These are phyloP conservation scores for Loripinus fragilis DNA, from an alignment of 2,888 invertebrate genomes.

Conservation along the genomic window DNA sequence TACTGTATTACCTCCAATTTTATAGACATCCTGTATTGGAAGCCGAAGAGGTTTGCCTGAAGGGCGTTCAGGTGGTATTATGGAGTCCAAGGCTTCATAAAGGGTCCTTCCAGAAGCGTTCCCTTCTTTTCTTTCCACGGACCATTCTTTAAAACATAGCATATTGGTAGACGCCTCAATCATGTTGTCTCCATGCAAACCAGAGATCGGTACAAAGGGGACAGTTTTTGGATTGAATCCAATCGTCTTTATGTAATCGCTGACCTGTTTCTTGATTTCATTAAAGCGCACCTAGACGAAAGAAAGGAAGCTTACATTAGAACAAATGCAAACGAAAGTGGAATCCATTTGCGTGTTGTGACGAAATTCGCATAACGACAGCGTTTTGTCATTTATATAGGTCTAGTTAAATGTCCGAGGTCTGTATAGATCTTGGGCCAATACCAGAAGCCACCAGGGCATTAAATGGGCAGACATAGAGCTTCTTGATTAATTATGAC, in stretches of 20 bases:
- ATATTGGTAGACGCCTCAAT: conserved; percentile 95
- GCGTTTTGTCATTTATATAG: too few relatives aligned
- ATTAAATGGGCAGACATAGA: too few relatives aligned
- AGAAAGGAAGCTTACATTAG: too few relatives aligned
- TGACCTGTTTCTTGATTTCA: conserved; percentile 99
- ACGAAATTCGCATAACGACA: too few relatives aligned
- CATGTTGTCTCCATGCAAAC: conserved; percentile 99
- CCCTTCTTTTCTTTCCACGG: conserved; percentile 84
- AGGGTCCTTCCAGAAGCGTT: conserved; percentile 90
- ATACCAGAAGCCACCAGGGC: too few relatives aligned
- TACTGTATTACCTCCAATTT: conserved; percentile 97
- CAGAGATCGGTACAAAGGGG: conserved; percentile 99
- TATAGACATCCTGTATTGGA: conserved; percentile 99
- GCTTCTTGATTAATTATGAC: too few relatives aligned
- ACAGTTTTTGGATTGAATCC: conserved; percentile 99
- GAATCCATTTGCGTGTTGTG: too few relatives aligned
- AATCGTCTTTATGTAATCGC: conserved; percentile 99
- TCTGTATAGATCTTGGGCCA: too few relatives aligned
- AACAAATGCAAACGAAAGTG: too few relatives aligned
- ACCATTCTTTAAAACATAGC: conserved; percentile 93
- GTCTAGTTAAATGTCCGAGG: too few relatives aligned
- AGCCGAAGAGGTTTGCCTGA: conserved; percentile 99
- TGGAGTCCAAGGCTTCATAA: conserved; percentile 97
- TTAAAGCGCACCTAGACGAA: conserved; percentile 89
- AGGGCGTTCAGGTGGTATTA: conserved; percentile 96